Base-by-base conservation (phyloP, 2,888 invertebrate genomes). In the Epinotia demarniana region DNA sequence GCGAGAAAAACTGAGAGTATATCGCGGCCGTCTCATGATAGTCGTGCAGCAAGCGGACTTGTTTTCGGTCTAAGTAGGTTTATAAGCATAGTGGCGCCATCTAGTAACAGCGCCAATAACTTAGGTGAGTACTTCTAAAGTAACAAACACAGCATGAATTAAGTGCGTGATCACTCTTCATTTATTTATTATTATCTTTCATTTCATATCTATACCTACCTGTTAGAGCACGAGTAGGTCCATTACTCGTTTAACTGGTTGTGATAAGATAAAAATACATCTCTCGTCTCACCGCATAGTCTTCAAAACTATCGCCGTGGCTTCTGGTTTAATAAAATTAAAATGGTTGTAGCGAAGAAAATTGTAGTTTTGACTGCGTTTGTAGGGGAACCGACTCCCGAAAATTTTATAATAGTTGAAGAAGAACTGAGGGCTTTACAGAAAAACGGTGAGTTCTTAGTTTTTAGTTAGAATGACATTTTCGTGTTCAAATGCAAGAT, bases 371-470 rank as follows among this genome's bases (percentile, higher is more conserved):
- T 87, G 0, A 92, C 94, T 80, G 90, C 94, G 71, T 96, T 96
- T 83, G 87, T 93, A 16, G 96, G 96, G 6, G 90, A 94, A 78
- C 96, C 96, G 12, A 95, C 95, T 81, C 83, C 89, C 66, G 89
- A 92, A 9, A 95, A 97, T 86, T 94, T 97, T 63, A 84, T 92
- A 81, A 86, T 96, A 27, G 93, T 95, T 9, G 95, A 96, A 83
- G 96, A 96, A 86, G 93, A 95, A 71, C 82, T 97, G 49, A 95
- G 95, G 8, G 82, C 92, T 49, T 78, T 96, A 4, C 87, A 95
- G 82, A 93, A 96, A 89, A 95, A 95, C 91, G 96, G 97, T 96
- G 89, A 87, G 88, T 76, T 27, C n/a, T 55, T 39, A 23, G 53
- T 23, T 23, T 12, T 53, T 53, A 8, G n/a, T 16, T 16, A 16